Base-by-base conservation (phyloP, 2,888 invertebrate genomes). In the Siphlonurus alternatus region DNA sequence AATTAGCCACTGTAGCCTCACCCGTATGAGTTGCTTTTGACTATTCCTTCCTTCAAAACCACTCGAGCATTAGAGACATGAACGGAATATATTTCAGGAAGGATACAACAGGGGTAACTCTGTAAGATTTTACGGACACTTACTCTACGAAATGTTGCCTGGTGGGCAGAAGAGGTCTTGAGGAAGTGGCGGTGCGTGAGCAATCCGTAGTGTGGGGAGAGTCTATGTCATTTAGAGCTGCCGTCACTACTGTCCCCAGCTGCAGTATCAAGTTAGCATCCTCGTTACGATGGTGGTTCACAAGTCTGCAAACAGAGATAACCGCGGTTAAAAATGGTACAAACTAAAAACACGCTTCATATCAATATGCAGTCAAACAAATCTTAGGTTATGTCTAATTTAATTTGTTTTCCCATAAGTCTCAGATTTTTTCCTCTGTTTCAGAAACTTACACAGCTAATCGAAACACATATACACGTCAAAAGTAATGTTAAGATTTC, bases 241-340 rank as follows among this genome's bases (percentile, higher is more conserved):
- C 7, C 53, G 53, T 62, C 20, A 61, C 64, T 23, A 61, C 61
- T 22, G 56, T 64, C 25, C 23, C 61, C 61, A 61, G 22, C n/a
- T 56, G 56, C n/a, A 56, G 56, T 10, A 56, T 56, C n/a, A 56
- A 22, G 56, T 56, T 22, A 56, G 56, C 56, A 7, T 56, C 56
- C 22, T 56, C 56, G n/a, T 56, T 10, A n/a, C 56, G 19, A 22
- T n/a, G 56, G 56, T n/a, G 19, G 56, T 56, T 51, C n/a, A n/a
- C n/a, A n/a, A n/a, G n/a, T n/a, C n/a, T n/a, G n/a, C n/a, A n/a
- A n/a, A n/a, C n/a, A n/a, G n/a, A n/a, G n/a, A n/a, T n/a, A n/a
- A n/a, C n/a, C n/a, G n/a, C n/a, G n/a, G n/a, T n/a, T n/a, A n/a
- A n/a, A n/a, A n/a, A n/a, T n/a, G n/a, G n/a, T n/a, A n/a, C n/a